Evolutionary conservation across 37 sponge, comb jelly and placozoan species (phyloP), one percentile per base, ranked within the genome.

Genomic region (Ephydatia muelleri): DNA sequence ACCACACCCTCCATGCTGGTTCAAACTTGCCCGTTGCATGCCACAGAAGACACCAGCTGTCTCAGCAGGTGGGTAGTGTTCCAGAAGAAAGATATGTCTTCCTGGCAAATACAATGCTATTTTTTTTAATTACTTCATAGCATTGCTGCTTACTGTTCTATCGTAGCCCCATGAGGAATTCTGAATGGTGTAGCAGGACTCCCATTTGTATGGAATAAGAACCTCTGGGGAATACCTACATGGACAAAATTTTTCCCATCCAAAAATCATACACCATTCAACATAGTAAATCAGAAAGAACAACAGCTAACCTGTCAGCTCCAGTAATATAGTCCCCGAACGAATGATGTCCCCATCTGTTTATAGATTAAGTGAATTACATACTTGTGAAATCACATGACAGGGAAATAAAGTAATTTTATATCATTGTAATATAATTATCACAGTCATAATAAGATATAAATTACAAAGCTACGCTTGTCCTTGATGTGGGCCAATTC

Each of bases 151-250:
- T 25, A 87, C 80, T 5, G 82, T 87, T 2, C 94, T 80, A 33
- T 94, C 94, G 72, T 90, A 94, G 38, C 94, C 94, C 91, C 91
- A 94, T 3, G 91, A 90, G 30, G 65, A 8, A 38, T 67, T 40
- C 78, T 94, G 94, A 8, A 94, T 90, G 71, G 88, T 87, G 80
- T 80, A 94, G 82, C 85, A 82, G 64, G 78, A 84, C 83, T 94
- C 94, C 94, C 94, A 94, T 75, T 90, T 94, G 76, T 87, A 31
- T 0, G 85, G 76, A 5, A 89, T 19, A 0, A 82, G 57, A 2
- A 83, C 25, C 27, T 87, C 90, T n/a, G 91, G 88, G 21, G 82
- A 90, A 48, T 38, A 93, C 72, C 94, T 84, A 35, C 26, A 87
- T 30, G 76, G 71, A 13, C 4, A 9, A 65, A 40, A 43, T 43